Base-by-base conservation (phyloP, 2,888 invertebrate genomes). In the Diploptera punctata region DNA sequence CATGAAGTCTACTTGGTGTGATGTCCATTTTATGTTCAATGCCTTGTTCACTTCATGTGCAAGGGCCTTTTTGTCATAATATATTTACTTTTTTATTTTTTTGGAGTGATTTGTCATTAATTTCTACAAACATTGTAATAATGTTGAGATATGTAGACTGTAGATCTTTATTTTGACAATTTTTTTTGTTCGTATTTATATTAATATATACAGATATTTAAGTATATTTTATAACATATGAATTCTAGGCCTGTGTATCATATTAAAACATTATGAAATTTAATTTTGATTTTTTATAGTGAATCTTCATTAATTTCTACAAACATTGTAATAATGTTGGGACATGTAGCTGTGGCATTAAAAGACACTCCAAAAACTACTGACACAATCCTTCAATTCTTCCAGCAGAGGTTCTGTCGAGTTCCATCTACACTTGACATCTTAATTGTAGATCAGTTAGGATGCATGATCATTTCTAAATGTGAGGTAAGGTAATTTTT, bases 61-160 rank as follows among this genome's bases (percentile, higher is more conserved):
- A n/a, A n/a, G n/a, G n/a, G n/a, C n/a, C n/a, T n/a, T n/a, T n/a
- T n/a, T n/a, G n/a, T n/a, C n/a, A n/a, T n/a, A n/a, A n/a, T n/a
- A n/a, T n/a, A n/a, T n/a, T n/a, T n/a, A n/a, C n/a, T n/a, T n/a
- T n/a, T n/a, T n/a, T n/a, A n/a, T n/a, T 33, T 78, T 72, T 77
- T 85, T 85, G 1, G 82, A 96, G 95, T 78, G 95, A 96, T 84
- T 95, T 95, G 0, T 93, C 94, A 0, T 84, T 99, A 43, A 97
- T 99, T 49, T 95, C 97, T 74, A 93, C 95, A 38, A 99, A 99
- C 81, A 98, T 98, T 54, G 98, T 99, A 44, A 93, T 98, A 68
- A 97, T 98, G 90, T 85, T 99, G 82, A 99, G 99, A 0, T 97
- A 97, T 80, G 95, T 99, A 16, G 99, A n/a, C n/a, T n/a, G n/a